Percentiles rank a stretch among this genome's conserved stretches.
These are phyloP conservation scores for Leptinotarsa rubiginosa DNA, from an alignment of 2,888 invertebrate genomes.

Conservation along the genomic window DNA sequence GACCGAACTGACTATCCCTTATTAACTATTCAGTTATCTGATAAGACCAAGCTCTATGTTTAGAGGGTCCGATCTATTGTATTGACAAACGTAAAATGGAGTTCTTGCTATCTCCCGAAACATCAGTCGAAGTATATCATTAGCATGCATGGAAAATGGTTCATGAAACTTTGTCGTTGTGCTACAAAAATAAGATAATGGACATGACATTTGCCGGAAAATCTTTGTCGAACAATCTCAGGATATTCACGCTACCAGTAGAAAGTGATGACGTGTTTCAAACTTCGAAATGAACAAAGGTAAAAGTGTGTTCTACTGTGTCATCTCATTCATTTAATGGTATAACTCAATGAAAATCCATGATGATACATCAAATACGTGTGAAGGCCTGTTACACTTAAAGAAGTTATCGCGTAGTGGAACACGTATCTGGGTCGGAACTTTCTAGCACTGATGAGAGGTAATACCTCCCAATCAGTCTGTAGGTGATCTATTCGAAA, in stretches of 20 bases:
- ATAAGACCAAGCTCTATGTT: constrained; percentile 43
- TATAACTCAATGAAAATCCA: too few relatives aligned
- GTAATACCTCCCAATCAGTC: too few relatives aligned
- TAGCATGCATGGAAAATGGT: constrained; percentile 37
- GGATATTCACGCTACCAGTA: background rate
- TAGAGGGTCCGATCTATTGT: constrained; percentile 44
- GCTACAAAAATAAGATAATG: constrained; percentile 29
- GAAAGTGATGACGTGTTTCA: background rate
- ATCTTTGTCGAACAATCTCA: constrained; percentile 7
- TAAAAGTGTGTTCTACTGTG: too few relatives aligned
- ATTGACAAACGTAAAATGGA: constrained; percentile 43
- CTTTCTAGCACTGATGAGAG: too few relatives aligned
- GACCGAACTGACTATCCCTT: constrained; percentile 33
- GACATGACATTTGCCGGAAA: constrained; percentile 6
- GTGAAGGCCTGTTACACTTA: too few relatives aligned
- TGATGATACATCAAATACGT: too few relatives aligned
- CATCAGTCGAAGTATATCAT: constrained; percentile 39
- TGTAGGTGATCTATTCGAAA: too few relatives aligned
- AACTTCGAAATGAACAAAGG: background rate
- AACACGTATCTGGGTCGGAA: too few relatives aligned
- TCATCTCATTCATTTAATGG: too few relatives aligned
- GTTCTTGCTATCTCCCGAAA: constrained; percentile 40
- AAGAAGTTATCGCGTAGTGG: too few relatives aligned
- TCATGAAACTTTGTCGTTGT: constrained; percentile 29
- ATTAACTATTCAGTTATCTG: constrained; percentile 50